Evolutionary conservation across 2,113 vertebrate genomes (phyloP).

Genomic region (Psammodynastes pulverulentus): DNA sequence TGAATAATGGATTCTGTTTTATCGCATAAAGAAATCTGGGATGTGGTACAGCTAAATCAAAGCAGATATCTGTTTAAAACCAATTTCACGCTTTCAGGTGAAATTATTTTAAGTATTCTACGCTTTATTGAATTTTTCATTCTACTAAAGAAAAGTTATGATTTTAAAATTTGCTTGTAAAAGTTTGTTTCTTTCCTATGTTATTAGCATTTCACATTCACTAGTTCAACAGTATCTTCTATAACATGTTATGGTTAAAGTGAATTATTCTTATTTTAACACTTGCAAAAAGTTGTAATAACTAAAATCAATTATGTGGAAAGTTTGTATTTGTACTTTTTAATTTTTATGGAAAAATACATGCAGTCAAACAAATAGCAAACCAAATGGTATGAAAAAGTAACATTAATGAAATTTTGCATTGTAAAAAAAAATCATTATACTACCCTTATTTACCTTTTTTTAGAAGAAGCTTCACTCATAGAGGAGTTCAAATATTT

Average conservation of each 20-base stretch:
- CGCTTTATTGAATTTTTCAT: slow-evolving; percentile 32
- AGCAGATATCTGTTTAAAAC: background rate
- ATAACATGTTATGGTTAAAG: background rate
- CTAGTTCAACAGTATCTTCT: slow-evolving; percentile 7
- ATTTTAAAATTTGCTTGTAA: slow-evolving; percentile 8
- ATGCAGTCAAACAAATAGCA: background rate
- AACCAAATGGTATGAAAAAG: slow-evolving; percentile 7
- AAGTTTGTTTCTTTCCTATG: slow-evolving; percentile 34
- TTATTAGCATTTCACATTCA: slow-evolving; percentile 41
- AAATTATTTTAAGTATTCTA: slow-evolving; percentile 27
- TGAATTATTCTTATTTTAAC: background rate
- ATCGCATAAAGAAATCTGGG: slow-evolving; percentile 27
- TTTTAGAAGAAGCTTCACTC: background rate
- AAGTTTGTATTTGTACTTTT: slow-evolving; percentile 38
- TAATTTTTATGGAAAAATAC: background rate
- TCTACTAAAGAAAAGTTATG: slow-evolving; percentile 27
- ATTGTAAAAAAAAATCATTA: background rate
- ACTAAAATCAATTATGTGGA: background rate
- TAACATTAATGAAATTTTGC: slow-evolving; percentile 11
- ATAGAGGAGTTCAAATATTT: background rate
- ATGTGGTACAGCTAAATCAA: background rate
- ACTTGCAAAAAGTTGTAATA: background rate
- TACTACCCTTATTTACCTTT: slow-evolving; percentile 29
- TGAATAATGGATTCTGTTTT: slow-evolving; percentile 47
- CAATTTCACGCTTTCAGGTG: slow-evolving; percentile 18